Evolutionary conservation across 2,113 vertebrate genomes (phyloP), one percentile per base, ranked within the genome.

Genomic region (Chamaetylas fuelleborni): DNA sequence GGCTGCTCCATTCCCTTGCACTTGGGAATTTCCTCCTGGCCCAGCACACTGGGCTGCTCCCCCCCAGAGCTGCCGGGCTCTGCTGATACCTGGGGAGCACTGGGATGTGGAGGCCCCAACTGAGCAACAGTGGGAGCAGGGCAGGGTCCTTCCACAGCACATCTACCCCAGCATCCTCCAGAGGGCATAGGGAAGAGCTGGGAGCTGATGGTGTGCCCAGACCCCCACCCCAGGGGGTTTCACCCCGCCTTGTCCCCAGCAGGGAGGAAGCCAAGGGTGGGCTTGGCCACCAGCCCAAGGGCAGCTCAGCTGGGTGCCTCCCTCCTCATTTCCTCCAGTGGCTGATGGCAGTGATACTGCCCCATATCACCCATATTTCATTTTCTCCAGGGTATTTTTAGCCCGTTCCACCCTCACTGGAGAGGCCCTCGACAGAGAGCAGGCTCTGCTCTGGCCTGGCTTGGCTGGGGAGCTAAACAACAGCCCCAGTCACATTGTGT

Each of bases 331-430:
- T 96, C 95, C 95, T 95, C 70, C 74, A 51, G 92, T 1, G 12
- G 85, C 48, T 0, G 12, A 64, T 84, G 58, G 73, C 95, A 93
- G 81, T 0, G 70, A 90, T 93, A 80, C 56, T 79, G 6, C 87
- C 64, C 86, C 19, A 0, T 95, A 89, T 96, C 96, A 91, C 93
- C 96, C 96, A 88, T 82, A 76, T 91, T 95, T 93, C 67, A 95
- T 86, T 73, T 72, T 77, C 94, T 91, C 91, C 38, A 42, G 93
- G 91, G 96, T 97, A 97, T 97, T 97, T 97, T 97, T 97, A 97
- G 96, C 29, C 57, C 0, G 74, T 96, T 57, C 90, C 95, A 94
- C 93, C 89, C 95, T 93, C 7, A 3, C 38, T 79, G 62, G 70
- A 89, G 95, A 73, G 94, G 92, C 85, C 82, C 89, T 88, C 1